phyloP scores from a whole-genome alignment of 2,113 vertebrate species.

The cattle (Bos taurus) region DNA sequence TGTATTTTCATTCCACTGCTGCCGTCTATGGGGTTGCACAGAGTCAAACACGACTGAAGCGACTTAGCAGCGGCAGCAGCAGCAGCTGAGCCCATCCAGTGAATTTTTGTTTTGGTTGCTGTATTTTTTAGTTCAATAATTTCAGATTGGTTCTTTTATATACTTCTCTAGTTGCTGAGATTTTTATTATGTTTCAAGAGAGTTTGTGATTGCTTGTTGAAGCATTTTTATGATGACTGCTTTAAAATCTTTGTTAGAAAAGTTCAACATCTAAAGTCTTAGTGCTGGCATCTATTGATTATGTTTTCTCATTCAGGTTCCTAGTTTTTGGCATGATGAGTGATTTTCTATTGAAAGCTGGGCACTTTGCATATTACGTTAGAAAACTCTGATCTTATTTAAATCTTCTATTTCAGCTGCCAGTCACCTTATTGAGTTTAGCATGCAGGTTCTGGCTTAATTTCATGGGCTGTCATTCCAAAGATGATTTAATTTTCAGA shows the following conservation, averaged over 20 bases:
- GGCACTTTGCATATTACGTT: not conserved
- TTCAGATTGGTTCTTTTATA: not conserved
- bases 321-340: not conserved
- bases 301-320: not conserved
- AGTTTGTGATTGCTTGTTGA: not conserved
- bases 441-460: not conserved
- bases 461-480: not conserved
- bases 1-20: not conserved
- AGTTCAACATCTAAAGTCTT: not conserved
- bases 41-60: too few relatives aligned
- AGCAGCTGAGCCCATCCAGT: not conserved
- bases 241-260: constrained; percentile 7
- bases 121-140: not conserved
- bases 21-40: too few relatives aligned
- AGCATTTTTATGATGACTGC: not conserved
- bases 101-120: not conserved
- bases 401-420: not conserved
- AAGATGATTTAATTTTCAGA: not conserved
- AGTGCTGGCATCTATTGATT: not conserved
- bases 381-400: not conserved
- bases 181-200: not conserved
- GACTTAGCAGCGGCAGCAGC: too few relatives aligned
- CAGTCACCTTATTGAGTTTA: not conserved
- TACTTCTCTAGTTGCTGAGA: not conserved
- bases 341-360: constrained; percentile 1